Percentiles rank a stretch among this genome's conserved stretches.
Evolutionary conservation across 35 echinoderm and acorn worm genomes (phyloP).

Genomic region (Lytechinus pictus): DNA sequence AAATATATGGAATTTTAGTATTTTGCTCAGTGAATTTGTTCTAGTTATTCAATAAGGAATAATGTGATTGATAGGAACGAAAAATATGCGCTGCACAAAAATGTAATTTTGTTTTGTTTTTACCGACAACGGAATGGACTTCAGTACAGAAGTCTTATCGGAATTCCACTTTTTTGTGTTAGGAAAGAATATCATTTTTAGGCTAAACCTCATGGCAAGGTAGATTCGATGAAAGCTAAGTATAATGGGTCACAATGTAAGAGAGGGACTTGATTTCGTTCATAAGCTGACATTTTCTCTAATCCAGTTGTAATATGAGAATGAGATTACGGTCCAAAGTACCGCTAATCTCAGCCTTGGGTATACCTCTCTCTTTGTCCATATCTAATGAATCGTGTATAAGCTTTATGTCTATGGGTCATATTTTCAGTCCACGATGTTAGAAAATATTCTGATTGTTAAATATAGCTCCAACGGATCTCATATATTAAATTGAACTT

Average conservation of each 20-base stretch:
- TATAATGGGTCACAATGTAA: background rate
- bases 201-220: background rate
- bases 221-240: background rate
- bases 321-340: background rate
- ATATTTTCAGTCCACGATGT: background rate
- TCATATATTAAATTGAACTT: no score
- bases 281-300: background rate
- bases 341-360: background rate
- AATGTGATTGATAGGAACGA: no score
- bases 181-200: background rate
- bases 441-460: background rate
- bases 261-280: background rate
- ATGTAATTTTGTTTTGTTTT: no score
- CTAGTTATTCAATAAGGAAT: no score
- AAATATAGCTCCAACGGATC: no score
- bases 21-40: no score
- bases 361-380: background rate
- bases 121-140: no score
- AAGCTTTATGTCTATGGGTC: background rate
- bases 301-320: conserved; percentile 11
- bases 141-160: no score
- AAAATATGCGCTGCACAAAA: no score
- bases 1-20: no score
- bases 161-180: no score
- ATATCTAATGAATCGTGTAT: background rate